Evolutionary conservation across 2,113 vertebrate genomes (phyloP), one percentile per base, ranked within the genome.

Genomic region (Synchiropus splendidus): DNA sequence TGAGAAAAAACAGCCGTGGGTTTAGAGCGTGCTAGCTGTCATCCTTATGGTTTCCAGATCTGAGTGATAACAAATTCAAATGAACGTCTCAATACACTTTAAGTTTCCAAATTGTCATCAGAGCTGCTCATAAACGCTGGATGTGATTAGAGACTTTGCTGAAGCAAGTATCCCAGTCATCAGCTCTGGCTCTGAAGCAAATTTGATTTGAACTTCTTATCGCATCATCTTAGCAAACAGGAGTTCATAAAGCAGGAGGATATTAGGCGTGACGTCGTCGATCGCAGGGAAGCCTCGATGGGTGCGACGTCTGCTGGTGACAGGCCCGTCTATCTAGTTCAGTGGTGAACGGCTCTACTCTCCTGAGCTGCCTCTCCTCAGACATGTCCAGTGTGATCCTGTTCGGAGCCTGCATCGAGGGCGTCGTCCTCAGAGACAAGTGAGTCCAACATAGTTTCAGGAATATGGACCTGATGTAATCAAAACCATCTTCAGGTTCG

Each of bases 351-450:
- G 21, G 4, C 4, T 27, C 21, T n/a, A 32, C 17, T 68, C 59
- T 82, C 85, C 87, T 89, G 85, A 74, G 81, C 74, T 1, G 0
- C 17, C 27, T 13, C 42, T 6, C 15, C n/a, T 35, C 50, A 94
- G 95, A 98, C 67, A 93, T 98, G 89, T 82, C 91, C 84, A 0
- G 89, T 31, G 85, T 98, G 3, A 11, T 98, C 32, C 83, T 98
- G 57, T 98, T 98, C 0, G 95, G 95, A 13, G 88, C 90, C 8
- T 98, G 94, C 81, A 97, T 98, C 0, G 95, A 98, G 50, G 92
- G 92, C 0, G 88, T 91, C 0, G 91, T 98, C 47, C 83, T 98
- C 54, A 82, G 91, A 2, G 95, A 98, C 82, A 98, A 98, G 95
- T 98, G 83, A 87, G 93, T 69, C 30, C 3, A 8, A 6, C 30